Evolutionary conservation across 1,140 invertebrate species (phyloP), one percentile per base, ranked within the genome.

Genomic region (Calliphora vicina): DNA sequence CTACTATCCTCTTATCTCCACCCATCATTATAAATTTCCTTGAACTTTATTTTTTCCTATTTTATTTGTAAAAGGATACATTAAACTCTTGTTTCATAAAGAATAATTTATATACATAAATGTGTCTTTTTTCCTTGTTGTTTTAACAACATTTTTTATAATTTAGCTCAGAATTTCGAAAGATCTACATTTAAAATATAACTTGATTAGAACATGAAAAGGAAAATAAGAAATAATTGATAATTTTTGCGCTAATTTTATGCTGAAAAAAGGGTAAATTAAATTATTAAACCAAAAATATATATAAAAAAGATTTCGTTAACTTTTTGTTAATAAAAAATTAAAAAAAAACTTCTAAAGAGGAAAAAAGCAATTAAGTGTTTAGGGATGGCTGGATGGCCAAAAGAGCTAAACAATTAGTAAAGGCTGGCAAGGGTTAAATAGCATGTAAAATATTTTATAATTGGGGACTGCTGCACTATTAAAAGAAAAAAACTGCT

Each of bases 191-290:
- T 76, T 78, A 78, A 45, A 78, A 78, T 78, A 23, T 23, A 78
- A 78, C 72, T 35, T 35, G 27, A 74, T 74, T 43, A 78, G n/a
- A 78, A 45, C 17, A 78, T 57, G 50, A 10, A 26, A 78, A 78
- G 35, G 74, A 45, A 78, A 23, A 43, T 23, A 78, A 45, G n/a
- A 23, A 20, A 78, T 78, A 78, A 78, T 78, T 78, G 74, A 78
- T 78, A 78, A 78, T 78, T 78, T 67, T 76, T 78, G 45, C 74
- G 74, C 74, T 78, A 78, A 78, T 78, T 78, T 78, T 45, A 78
- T 78, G 73, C 20, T 13, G 35, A 78, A 45, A 78, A 78, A 43
- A 45, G 35, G 74, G 74, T 78, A 23, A 78, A 78, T 78, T 20
- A 45, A 78, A 78, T 78, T 45, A 78, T 15, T 23, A 10, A 78